Evolutionary conservation across 1,140 invertebrate genomes (phyloP), one percentile per base, ranked within the genome.

Genomic region (Zaprionus ornatus): DNA sequence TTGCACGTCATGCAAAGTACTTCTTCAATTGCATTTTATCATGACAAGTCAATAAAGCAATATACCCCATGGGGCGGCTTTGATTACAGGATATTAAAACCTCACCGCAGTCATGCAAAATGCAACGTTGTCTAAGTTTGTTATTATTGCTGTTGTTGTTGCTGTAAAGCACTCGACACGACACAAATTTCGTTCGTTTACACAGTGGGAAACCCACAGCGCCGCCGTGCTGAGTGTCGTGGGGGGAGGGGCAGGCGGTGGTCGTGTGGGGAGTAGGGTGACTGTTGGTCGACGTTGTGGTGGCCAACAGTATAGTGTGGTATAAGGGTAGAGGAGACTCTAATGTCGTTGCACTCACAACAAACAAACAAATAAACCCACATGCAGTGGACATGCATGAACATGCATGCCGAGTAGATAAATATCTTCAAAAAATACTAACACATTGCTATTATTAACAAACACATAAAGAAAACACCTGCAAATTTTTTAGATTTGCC

Each of bases 291-390:
- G 37, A 6, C 4, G 15, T 40, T 48, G 42, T 15, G 7, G 42
- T 42, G 40, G 15, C 40, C n/a, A 21, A 17, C 40, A 17, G 13
- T 13, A 37, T 5, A 37, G 13, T 37, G 3, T 37, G 35, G 45
- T 21, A 21, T 50, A 23, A 29, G 12, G 25, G 37, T 23, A 37
- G 6, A 17, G 29, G 55, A 60, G 45, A 17, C 45, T 40, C 59
- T 66, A 78, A 78, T 82, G 82, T 85, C 82, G 84, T 86, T 86
- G 82, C 82, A 82, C 82, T 86, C 54, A 32, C 63, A 62, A 23
- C 19, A 50, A 50, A 48, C 45, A 19, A 48, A 50, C 45, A 48
- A 10, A 15, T 10, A 48, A 42, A 40, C 15, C 3, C n/a, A 42
- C 12, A 17, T 52, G 45, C 68, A 37, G 60, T 69, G 67, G 55